Evolutionary conservation across 2,888 invertebrate genomes (phyloP).

Genomic region (Dryococelus australis): DNA sequence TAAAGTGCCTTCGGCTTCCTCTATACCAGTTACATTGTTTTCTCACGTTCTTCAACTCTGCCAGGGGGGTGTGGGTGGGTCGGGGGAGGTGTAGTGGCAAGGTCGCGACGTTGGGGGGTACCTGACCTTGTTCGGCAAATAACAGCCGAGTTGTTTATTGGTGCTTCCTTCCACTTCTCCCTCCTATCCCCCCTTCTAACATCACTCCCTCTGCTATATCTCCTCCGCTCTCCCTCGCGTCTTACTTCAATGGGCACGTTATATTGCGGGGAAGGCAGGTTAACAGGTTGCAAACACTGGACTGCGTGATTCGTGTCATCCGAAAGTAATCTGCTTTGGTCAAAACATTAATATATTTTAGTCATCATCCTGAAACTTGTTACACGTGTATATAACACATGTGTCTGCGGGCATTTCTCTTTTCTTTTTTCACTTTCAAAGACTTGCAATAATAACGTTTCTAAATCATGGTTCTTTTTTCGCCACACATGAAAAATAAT

Average conservation of each 20-base stretch:
- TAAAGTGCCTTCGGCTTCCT: slow-evolving; percentile 23
- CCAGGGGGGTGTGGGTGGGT: background rate
- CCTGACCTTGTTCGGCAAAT: slow-evolving; percentile 10
- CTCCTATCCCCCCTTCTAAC: background rate
- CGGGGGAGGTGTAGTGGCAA: background rate
- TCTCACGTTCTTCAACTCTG: background rate
- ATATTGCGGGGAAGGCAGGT: too few species aligned
- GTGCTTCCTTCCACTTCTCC: background rate
- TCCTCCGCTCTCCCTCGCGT: background rate
- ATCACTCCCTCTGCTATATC: background rate
- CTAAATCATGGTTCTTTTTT: too few species aligned
- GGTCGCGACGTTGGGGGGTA: background rate
- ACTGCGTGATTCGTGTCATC: too few species aligned
- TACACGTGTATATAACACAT: too few species aligned
- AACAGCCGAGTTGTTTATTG: slow-evolving; percentile 11
- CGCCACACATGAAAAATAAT: too few species aligned
- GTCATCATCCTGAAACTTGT: too few species aligned
- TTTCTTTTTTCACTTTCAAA: too few species aligned
- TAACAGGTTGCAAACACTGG: too few species aligned
- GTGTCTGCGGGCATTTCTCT: too few species aligned
- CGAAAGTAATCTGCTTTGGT: too few species aligned
- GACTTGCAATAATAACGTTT: too few species aligned
- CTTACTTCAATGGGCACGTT: background rate
- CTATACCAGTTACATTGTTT: slow-evolving; percentile 22
- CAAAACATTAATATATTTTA: too few species aligned